Conservation (phyloP, 2,113 vertebrate genomes). For the Nesogale talazaci region DNA sequence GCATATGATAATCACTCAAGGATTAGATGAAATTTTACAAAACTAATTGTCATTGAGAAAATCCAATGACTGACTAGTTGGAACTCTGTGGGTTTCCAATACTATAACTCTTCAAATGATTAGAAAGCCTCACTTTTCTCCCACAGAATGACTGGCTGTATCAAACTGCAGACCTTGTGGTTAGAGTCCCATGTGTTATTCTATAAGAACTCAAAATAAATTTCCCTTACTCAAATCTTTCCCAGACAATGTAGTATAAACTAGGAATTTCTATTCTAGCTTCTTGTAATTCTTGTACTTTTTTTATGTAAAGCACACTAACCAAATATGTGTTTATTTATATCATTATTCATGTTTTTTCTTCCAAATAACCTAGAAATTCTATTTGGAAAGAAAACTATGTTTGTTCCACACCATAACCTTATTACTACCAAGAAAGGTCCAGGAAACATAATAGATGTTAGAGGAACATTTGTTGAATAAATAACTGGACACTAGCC, state of each 20-base stretch:
- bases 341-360: background rate
- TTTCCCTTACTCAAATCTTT: background rate
- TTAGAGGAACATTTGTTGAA: background rate
- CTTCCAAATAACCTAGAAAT: constrained; percentile 4
- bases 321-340: background rate
- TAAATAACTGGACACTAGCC: background rate
- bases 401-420: background rate
- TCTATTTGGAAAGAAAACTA: background rate
- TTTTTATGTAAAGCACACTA: background rate
- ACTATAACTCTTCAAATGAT: too few species aligned
- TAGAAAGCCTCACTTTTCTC: too few species aligned
- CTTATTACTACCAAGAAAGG: background rate
- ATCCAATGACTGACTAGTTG: too few species aligned
- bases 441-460: background rate
- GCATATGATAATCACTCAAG: background rate
- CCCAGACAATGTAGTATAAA: background rate
- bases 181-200: background rate
- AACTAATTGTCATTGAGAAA: too few species aligned
- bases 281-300: background rate
- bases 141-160: too few species aligned
- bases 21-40: background rate
- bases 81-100: too few species aligned
- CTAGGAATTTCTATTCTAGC: background rate
- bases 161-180: too few species aligned
- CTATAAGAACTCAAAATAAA: background rate